phyloP scores from a whole-genome alignment of 2,888 invertebrate genomes.

The Abrostola tripartita region DNA sequence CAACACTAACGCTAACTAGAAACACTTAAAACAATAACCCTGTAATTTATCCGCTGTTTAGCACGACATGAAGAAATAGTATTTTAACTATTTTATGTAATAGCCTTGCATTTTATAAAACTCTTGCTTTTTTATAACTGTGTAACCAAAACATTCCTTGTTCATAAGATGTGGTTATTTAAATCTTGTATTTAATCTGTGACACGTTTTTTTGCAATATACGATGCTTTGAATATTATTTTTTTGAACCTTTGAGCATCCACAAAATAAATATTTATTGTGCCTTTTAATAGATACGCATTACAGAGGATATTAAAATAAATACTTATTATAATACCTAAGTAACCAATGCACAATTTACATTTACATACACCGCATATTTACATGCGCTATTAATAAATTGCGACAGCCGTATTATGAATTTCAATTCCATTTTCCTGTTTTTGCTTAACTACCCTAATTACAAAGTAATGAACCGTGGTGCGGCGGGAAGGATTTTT shows the following conservation, averaged over 20 bases:
- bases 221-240: too few species aligned
- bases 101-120: slow-evolving; percentile 19
- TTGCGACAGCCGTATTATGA: neutral
- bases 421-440: slow-evolving; percentile 6
- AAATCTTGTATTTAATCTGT: too few species aligned
- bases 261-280: too few species aligned
- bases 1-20: slow-evolving; percentile 48
- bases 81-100: slow-evolving; percentile 35
- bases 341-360: too few species aligned
- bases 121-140: slow-evolving; percentile 30
- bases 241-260: too few species aligned
- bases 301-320: too few species aligned
- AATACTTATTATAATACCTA: too few species aligned
- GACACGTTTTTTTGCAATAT: too few species aligned
- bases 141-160: too few species aligned
- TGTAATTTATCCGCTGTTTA: slow-evolving; percentile 40
- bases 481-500: slow-evolving; percentile 61
- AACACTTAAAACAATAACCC: slow-evolving; percentile 49
- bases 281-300: too few species aligned
- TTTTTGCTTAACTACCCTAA: slow-evolving; percentile 50
- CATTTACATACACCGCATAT: too few species aligned
- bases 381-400: too few species aligned
- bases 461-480: slow-evolving; percentile 64
- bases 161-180: slow-evolving; percentile 1
- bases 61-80: slow-evolving; percentile 40